Percentiles rank a stretch among this genome's conserved stretches.
Evolutionary conservation across 2,888 invertebrate genomes (phyloP).

Genomic region (Torymus aiolomorphi): DNA sequence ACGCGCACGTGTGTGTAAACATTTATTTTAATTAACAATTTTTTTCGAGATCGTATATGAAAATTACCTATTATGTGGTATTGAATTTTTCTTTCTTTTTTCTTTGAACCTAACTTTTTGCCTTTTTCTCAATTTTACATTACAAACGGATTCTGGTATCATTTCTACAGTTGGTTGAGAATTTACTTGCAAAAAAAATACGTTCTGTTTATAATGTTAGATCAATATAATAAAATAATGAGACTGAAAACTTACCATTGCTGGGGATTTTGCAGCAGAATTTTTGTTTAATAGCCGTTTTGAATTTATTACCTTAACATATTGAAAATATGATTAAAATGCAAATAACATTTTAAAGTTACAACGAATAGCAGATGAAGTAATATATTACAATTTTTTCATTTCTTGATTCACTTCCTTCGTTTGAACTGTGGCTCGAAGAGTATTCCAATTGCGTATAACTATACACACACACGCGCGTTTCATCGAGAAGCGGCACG

Average conservation of each 20-base stretch:
- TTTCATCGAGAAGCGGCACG: no score
- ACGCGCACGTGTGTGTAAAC: no score
- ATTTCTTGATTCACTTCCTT: slow-evolving; percentile 23
- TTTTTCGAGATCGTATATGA: no score
- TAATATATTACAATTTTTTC: slow-evolving; percentile 29
- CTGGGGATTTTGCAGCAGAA: no score
- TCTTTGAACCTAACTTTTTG: not conserved
- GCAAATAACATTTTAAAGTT: no score
- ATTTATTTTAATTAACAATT: no score
- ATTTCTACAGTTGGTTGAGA: no score
- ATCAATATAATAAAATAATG: no score
- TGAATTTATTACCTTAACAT: slow-evolving; percentile 16
- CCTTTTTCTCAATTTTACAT: slow-evolving; percentile 4
- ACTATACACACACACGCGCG: not conserved
- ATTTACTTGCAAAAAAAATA: not conserved
- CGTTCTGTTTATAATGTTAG: no score
- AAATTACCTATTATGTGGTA: no score
- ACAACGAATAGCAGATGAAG: not conserved
- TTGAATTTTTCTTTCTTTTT: not conserved
- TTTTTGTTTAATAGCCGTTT: not conserved
- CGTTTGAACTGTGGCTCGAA: slow-evolving; percentile 45
- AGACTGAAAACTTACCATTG: not conserved
- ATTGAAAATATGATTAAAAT: no score
- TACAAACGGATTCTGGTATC: slow-evolving; percentile 5
- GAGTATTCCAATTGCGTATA: slow-evolving; percentile 31